These are phyloP conservation scores for Serrognathus titanus DNA, from an alignment of 2,888 invertebrate species.

Conservation along the genomic window DNA sequence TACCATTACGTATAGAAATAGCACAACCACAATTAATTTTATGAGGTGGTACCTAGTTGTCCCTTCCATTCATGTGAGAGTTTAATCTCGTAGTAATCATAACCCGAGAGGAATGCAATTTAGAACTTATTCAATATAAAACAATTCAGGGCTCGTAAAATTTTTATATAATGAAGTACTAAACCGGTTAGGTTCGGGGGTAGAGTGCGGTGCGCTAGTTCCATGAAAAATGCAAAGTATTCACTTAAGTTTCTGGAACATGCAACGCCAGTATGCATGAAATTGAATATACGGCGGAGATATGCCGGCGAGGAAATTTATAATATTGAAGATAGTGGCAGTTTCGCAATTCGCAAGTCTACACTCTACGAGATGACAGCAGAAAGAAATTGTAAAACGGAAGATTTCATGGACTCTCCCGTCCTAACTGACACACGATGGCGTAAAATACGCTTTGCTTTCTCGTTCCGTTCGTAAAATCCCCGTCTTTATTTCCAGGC, in stretches of 20 bases:
- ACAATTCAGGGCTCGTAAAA: background rate
- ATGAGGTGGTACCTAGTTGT: too few species aligned
- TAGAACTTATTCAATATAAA: too few species aligned
- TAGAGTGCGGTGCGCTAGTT: background rate
- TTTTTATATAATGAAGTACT: background rate
- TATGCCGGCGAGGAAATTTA: slow-evolving; percentile 5
- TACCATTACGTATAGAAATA: too few species aligned
- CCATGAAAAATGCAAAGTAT: slow-evolving; percentile 1
- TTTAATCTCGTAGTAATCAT: too few species aligned
- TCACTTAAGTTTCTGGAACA: slow-evolving; percentile 1
- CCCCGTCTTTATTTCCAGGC: too few species aligned
- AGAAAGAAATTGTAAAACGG: slow-evolving; percentile 9
- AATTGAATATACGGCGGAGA: slow-evolving; percentile 7
- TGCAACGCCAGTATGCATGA: slow-evolving; percentile 2
- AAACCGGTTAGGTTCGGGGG: background rate
- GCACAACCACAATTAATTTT: too few species aligned
- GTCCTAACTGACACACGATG: slow-evolving; percentile 3
- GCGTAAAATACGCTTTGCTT: background rate
- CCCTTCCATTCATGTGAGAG: too few species aligned
- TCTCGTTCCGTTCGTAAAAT: too few species aligned
- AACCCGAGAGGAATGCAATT: too few species aligned
- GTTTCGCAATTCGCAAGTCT: slow-evolving; percentile 11
- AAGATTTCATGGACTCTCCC: slow-evolving; percentile 10
- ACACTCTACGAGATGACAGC: slow-evolving; percentile 8
- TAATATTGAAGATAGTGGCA: slow-evolving; percentile 10